Base-by-base conservation (phyloP, 92 coral and sea anemone species). In the Actinostola sp. region DNA sequence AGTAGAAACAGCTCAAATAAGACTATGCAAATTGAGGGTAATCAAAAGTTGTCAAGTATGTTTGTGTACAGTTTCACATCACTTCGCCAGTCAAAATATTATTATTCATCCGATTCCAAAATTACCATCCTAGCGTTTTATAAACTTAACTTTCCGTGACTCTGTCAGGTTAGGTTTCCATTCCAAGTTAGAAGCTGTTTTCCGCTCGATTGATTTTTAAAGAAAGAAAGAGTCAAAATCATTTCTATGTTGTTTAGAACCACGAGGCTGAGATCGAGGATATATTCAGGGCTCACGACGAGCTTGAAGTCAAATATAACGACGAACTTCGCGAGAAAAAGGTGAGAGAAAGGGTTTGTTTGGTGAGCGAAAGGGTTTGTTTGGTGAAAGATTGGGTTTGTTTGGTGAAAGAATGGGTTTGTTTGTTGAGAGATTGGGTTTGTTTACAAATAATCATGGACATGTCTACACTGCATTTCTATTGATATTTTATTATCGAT, bases 191-290 rank as follows among this genome's bases (percentile, higher is more conserved):
- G 4, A 36, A 36, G 15, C 27, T 17, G 57, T 50, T 50, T 7
- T 50, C 15, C 23, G 57, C 57, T 50, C 21, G 57, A 50, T 16
- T 50, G n/a, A 6, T 50, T 50, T 50, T 17, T 50, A n/a, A 17
- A 17, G 57, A 24, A 50, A 50, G 64, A 57, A 20, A 2, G 28
- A 23, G 64, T 57, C 17, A 8, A 57, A 23, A 29, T 24, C 28
- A 8, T 38, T 42, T 3, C 15, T 65, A 38, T 65, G 31, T 38
- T 21, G 53, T 44, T 66, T 42, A 93, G 98, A 88, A 71, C 74
- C 91, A 91, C 73, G 98, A 93, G 35, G 90, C 98, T 45, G 98
- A 93, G 54, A 93, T 93, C 34, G 98, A 93, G 81, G 98, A 93
- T 51, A 84, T 93, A 16, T 93, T 93, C 72, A 92, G 87, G 61